Evolutionary conservation across 92 coral and sea anemone species (phyloP).

Genomic region (Phenganax subtilis): DNA sequence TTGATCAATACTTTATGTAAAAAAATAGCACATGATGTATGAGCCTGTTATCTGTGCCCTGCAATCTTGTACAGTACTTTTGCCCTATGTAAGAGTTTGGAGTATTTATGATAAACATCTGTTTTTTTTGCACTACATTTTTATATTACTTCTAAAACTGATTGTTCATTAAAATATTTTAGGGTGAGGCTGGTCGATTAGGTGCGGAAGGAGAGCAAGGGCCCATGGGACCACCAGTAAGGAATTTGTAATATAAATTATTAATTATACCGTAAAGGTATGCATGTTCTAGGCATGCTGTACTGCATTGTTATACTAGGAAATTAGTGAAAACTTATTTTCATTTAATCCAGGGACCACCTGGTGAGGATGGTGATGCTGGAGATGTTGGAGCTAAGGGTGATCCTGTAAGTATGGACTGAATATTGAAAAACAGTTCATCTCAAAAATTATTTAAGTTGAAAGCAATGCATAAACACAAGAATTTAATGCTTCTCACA

Average conservation of each 20-base stretch:
- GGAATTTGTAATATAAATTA: not conserved
- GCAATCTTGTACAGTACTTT: too few relatives aligned
- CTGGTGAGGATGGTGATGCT: constrained; percentile 16
- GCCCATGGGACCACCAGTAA: not conserved
- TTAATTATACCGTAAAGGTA: too few relatives aligned
- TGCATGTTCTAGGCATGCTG: too few relatives aligned
- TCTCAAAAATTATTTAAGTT: too few relatives aligned
- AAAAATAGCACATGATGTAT: not conserved
- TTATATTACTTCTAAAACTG: not conserved
- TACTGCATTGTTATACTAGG: too few relatives aligned
- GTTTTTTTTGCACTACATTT: not conserved
- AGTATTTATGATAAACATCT: not conserved
- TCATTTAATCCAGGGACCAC: constrained; percentile 4
- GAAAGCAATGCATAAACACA: too few relatives aligned
- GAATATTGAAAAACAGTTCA: not conserved
- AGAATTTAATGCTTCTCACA: too few relatives aligned
- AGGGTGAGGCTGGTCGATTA: constrained; percentile 14
- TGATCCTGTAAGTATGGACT: not conserved
- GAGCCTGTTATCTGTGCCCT: not conserved
- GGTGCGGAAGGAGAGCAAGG: not conserved
- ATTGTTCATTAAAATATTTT: constrained; percentile 2
- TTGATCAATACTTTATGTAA: too few relatives aligned
- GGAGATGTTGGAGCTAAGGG: constrained; percentile 9
- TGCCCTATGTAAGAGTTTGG: not conserved
- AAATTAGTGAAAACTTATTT: too few relatives aligned